phyloP scores from a whole-genome alignment of 2,797 vertebrate genomes.

The Sebastiscus tertius region DNA sequence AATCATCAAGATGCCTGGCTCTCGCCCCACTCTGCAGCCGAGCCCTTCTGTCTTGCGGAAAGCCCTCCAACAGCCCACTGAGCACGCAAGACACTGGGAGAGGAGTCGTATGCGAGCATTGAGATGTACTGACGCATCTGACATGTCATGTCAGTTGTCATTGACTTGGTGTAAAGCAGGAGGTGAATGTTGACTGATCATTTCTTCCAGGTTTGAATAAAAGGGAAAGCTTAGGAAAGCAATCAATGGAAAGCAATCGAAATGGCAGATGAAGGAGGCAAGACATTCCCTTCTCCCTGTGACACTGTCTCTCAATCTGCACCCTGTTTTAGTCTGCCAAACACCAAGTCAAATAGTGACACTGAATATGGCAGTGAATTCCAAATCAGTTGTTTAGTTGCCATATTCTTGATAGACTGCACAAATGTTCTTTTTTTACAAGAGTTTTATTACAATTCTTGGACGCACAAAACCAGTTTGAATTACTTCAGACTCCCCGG shows the following conservation, averaged over 20 bases:
- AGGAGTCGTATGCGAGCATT: constrained; percentile 27
- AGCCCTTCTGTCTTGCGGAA: constrained; percentile 84
- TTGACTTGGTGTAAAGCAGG: constrained; percentile 17
- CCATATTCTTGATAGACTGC: constrained; percentile 71
- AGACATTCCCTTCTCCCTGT: constrained; percentile 70
- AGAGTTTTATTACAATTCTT: constrained; percentile 53
- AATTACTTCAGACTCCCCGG: constrained; percentile 41
- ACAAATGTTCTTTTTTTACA: constrained; percentile 70
- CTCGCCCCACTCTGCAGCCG: constrained; percentile 77
- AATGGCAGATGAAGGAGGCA: constrained; percentile 69
- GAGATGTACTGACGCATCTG: constrained; percentile 39
- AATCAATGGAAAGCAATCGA: constrained; percentile 12
- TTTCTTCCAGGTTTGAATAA: constrained; percentile 40
- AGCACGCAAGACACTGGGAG: constrained; percentile 67
- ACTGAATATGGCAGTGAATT: constrained; percentile 78
- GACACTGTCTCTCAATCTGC: constrained; percentile 81
- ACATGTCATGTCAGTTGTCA: constrained; percentile 29
- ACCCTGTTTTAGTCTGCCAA: constrained; percentile 75
- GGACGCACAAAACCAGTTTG: constrained; percentile 42
- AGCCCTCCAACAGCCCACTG: constrained; percentile 84
- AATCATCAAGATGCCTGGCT: constrained; percentile 84
- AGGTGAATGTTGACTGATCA: constrained; percentile 19
- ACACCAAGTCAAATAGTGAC: constrained; percentile 79
- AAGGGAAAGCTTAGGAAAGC: constrained; percentile 9
- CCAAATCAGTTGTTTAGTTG: constrained; percentile 73